Conservation (phyloP, 2,888 invertebrate genomes). For the Nemurella pictetii region DNA sequence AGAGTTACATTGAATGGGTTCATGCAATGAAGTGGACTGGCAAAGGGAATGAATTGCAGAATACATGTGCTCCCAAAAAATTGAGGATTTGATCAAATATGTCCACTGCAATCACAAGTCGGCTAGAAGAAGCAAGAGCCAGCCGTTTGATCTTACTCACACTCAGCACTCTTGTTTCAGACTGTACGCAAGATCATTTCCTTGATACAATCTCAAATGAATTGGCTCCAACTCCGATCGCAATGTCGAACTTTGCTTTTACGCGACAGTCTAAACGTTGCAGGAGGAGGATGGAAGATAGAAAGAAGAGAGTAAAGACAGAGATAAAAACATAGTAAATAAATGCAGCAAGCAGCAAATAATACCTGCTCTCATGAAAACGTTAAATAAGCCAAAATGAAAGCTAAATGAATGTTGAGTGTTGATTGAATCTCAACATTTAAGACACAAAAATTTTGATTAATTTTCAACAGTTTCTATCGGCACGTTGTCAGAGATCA, state of each 20-base stretch:
- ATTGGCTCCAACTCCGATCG: constrained; percentile 35
- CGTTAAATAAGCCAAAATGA: not conserved
- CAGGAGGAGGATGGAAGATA: constrained; percentile 34
- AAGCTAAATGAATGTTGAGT: not conserved
- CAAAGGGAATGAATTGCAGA: not conserved
- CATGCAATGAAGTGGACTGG: not conserved
- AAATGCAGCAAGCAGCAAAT: constrained; percentile 5
- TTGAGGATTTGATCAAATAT: not conserved
- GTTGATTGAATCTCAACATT: not conserved
- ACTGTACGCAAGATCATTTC: constrained; percentile 37
- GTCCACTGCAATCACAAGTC: not conserved
- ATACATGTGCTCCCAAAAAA: not conserved
- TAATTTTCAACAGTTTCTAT: not conserved
- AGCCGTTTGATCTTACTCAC: constrained; percentile 38
- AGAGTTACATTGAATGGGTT: no score
- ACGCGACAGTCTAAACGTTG: constrained; percentile 40
- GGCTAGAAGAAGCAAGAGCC: not conserved
- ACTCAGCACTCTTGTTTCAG: constrained; percentile 17
- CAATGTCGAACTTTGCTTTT: constrained; percentile 42
- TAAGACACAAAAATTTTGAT: not conserved
- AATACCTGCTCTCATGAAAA: not conserved
- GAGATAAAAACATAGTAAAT: constrained; percentile 27
- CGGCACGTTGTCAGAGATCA: not conserved
- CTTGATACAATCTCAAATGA: constrained; percentile 41
- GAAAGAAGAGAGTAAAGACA: constrained; percentile 32